Base-by-base conservation (phyloP, 2,888 invertebrate genomes). In the Seladonia tumulorum region DNA sequence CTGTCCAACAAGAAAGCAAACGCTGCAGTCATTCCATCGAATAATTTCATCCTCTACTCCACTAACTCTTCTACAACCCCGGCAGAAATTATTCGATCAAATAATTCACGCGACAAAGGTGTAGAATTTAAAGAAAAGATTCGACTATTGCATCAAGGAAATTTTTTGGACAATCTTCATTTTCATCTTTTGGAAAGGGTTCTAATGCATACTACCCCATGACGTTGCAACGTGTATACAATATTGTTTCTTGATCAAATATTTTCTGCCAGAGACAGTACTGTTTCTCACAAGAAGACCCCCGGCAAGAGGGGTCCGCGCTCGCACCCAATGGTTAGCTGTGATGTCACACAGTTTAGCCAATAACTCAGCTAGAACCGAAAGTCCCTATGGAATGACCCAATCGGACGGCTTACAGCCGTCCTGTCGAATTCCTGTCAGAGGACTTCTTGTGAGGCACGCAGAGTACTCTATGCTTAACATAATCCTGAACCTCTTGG, bases 1-100 rank as follows among this genome's bases (percentile, higher is more conserved):
- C 94, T 94, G 68, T 68, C 84, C 81, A 39, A 85, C 68, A 72
- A 76, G 66, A 82, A 74, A 81, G 57, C 12, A 47, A 22, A 49
- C 10, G 16, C 25, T 76, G 73, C 22, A 81, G 39, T 76, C n/a
- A 45, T 1, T 29, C 45, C 49, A n/a, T 39, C 39, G 4, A 49
- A 35, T n/a, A 60, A 57, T 75, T 53, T 63, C 45, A 25, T 47
- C 18, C 29, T 45, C 35, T 35, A 45, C 35, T 25, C 16, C 42
- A 25, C 57, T 35, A 18, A 18, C 42, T 71, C n/a, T 39, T 68
- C 35, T 66, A 35, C 16, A 29, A 63, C 16, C 29, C 29, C 16
- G 29, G 63, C 63, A 63, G 16, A 63, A 63, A 63, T 29, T 63
- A 63, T 63, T 57, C n/a, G 57, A n/a, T 57, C 57, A n/a, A 57